Conservation (phyloP, 2,113 vertebrate genomes). For the Leiothrix lutea region DNA sequence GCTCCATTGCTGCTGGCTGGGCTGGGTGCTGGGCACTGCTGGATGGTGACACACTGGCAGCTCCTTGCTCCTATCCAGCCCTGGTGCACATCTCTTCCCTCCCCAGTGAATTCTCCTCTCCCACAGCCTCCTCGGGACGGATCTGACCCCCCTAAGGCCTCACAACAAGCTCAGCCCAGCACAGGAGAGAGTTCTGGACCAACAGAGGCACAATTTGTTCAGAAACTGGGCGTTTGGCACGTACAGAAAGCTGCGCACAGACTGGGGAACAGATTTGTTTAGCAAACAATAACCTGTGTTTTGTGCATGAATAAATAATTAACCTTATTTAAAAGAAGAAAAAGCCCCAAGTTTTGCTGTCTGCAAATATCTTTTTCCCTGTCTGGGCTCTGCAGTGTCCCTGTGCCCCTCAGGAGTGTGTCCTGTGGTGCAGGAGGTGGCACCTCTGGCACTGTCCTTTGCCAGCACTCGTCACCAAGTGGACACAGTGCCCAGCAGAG, state of each 20-base stretch:
- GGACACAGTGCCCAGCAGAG: accelerated
- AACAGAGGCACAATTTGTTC: neutral
- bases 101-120: neutral
- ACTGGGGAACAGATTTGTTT: slow-evolving; percentile 54
- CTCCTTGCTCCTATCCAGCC: neutral
- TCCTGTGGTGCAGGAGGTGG: neutral
- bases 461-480: accelerated
- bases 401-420: accelerated
- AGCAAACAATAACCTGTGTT: slow-evolving; percentile 60
- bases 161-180: neutral
- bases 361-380: neutral
- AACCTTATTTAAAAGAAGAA: slow-evolving; percentile 28
- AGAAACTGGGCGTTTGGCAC: neutral
- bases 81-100: neutral
- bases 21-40: neutral
- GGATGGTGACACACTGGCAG: accelerated
- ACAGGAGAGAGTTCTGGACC: neutral
- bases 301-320: slow-evolving; percentile 47
- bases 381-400: accelerated
- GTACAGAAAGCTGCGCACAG: neutral
- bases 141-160: neutral
- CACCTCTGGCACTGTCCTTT: neutral
- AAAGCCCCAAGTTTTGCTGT: neutral
- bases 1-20: accelerated
- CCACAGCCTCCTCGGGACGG: accelerated